A percentile compares a stretch with the other conserved stretches of the same genome.
phyloP scores from a whole-genome alignment of 2,113 vertebrate genomes.

The Limnothrissa miodon region DNA sequence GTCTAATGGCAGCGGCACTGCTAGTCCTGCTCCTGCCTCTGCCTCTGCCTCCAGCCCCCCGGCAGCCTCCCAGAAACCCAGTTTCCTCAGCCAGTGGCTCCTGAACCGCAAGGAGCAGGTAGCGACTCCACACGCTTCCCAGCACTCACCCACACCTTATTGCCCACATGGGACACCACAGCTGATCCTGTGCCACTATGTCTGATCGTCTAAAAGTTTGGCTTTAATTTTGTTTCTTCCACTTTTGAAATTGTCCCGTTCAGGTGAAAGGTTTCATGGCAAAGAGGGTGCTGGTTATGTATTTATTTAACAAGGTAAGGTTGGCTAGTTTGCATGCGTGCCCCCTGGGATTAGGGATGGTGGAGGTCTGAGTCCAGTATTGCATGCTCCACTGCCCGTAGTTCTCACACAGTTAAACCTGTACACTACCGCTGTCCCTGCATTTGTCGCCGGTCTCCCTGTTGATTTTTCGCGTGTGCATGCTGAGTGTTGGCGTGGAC shows the following conservation, averaged over 20 bases:
- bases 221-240: slow-evolving; percentile 49
- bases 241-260: slow-evolving; percentile 57
- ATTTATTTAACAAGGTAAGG: slow-evolving; percentile 97
- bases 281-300: slow-evolving; percentile 89
- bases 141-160: background rate
- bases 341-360: slow-evolving; percentile 6
- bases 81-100: slow-evolving; percentile 75
- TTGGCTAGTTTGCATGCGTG: slow-evolving; percentile 24
- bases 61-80: slow-evolving; percentile 58
- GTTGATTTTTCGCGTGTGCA: background rate
- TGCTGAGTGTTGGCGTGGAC: background rate
- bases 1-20: slow-evolving; percentile 53
- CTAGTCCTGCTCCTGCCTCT: slow-evolving; percentile 42
- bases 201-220: slow-evolving; percentile 14
- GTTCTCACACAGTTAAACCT: background rate
- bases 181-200: background rate
- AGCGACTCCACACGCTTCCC: background rate
- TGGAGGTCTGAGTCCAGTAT: slow-evolving; percentile 2
- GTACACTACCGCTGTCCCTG: background rate
- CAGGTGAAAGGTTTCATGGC: slow-evolving; percentile 91
- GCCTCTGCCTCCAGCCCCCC: slow-evolving; percentile 47
- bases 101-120: slow-evolving; percentile 92
- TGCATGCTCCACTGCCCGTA: slow-evolving; percentile 20
- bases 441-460: no score
- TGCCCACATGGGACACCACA: background rate